Conservation (phyloP, 2,888 invertebrate genomes). For the Epistrophe grossulariae region DNA sequence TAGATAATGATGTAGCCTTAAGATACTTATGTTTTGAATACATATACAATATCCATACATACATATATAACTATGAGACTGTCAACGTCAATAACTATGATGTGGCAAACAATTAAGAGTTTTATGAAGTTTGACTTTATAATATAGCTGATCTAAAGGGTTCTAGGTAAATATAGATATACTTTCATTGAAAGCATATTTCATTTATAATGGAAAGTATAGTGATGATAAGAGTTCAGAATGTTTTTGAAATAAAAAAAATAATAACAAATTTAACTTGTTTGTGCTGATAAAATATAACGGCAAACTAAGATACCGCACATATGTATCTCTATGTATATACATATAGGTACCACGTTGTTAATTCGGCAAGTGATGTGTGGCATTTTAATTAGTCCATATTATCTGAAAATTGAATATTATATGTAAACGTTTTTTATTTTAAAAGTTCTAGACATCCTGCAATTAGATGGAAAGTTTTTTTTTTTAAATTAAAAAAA, state of each 20-base stretch:
- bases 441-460: no score
- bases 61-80: not conserved
- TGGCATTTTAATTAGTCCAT: not conserved
- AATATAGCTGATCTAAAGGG: not conserved
- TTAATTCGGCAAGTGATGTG: not conserved
- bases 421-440: no score
- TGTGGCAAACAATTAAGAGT: not conserved
- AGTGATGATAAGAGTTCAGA: not conserved
- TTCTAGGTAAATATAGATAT: not conserved
- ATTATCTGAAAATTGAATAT: no score
- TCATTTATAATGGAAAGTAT: not conserved
- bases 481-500: no score
- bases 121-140: not conserved
- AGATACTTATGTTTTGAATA: not conserved
- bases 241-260: not conserved
- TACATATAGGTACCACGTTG: slow-evolving; percentile 2
- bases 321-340: not conserved
- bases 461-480: no score
- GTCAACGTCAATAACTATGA: slow-evolving; percentile 11
- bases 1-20: not conserved
- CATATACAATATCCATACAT: not conserved
- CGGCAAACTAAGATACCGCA: not conserved
- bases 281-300: not conserved
- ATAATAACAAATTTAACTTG: not conserved
- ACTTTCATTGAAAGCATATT: not conserved